Conservation (phyloP, 2,797 vertebrate genomes). For the Micromesistius poutassou region DNA sequence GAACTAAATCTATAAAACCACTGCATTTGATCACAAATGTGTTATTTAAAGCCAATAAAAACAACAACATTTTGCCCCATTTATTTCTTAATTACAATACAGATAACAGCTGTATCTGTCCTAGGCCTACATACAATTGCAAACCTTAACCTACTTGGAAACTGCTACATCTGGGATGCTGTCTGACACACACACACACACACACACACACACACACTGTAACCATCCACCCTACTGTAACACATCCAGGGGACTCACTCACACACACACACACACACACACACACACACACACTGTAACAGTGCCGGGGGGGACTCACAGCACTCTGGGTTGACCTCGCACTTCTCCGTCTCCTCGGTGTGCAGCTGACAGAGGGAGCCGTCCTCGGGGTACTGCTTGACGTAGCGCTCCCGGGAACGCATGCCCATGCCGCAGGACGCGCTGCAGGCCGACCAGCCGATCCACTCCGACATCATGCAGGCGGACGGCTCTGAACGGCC, state of each 20-base stretch:
- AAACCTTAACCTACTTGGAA: background rate
- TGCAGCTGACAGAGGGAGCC: conserved; percentile 89
- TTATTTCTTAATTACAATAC: no score
- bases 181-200: no score
- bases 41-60: no score
- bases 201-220: no score
- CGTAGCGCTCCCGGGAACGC: conserved; percentile 89
- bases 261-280: background rate
- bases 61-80: no score
- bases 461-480: conserved; percentile 99
- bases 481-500: conserved; percentile 78
- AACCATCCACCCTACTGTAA: no score
- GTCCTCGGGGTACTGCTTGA: conserved; percentile 95
- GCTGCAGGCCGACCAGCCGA: conserved; percentile 95
- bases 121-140: background rate
- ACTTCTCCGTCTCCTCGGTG: conserved; percentile 92
- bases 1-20: no score
- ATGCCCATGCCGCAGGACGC: conserved; percentile 90
- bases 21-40: no score
- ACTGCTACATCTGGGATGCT: background rate
- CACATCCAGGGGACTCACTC: no score
- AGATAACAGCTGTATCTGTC: no score
- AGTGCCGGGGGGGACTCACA: conserved; percentile 74
- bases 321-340: conserved; percentile 89
- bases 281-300: conserved; percentile 70